Evolutionary conservation across 1,140 invertebrate species (phyloP).

Genomic region (Neuroterus valhalla): DNA sequence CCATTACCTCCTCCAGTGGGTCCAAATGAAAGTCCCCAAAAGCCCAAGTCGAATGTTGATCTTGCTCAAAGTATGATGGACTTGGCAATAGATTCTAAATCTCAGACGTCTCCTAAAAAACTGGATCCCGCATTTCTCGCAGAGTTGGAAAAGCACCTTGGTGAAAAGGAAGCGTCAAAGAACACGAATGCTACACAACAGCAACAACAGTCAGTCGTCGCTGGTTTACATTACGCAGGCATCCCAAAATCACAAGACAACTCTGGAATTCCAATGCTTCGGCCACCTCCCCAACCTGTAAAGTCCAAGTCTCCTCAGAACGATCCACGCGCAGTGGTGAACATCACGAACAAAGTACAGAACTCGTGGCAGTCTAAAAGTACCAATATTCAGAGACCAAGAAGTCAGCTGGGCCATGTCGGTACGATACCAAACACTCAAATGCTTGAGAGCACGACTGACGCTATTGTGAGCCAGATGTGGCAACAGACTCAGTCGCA

Average conservation of each 20-base stretch:
- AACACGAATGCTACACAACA: slow-evolving; percentile 67
- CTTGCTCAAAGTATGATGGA: slow-evolving; percentile 65
- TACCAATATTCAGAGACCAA: slow-evolving; percentile 63
- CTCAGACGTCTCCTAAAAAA: slow-evolving; percentile 62
- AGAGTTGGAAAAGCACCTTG: slow-evolving; percentile 79
- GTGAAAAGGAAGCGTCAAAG: slow-evolving; percentile 74
- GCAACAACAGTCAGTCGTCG: slow-evolving; percentile 29
- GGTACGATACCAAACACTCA: slow-evolving; percentile 26
- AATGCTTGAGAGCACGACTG: slow-evolving; percentile 58
- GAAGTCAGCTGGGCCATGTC: slow-evolving; percentile 48
- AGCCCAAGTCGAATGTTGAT: slow-evolving; percentile 65
- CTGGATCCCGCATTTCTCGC: slow-evolving; percentile 78
- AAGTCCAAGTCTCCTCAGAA: slow-evolving; percentile 65
- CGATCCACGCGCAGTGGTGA: slow-evolving; percentile 45
- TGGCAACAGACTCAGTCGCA: slow-evolving; percentile 61
- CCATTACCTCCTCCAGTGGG: slow-evolving; percentile 56
- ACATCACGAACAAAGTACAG: slow-evolving; percentile 61
- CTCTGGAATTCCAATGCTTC: slow-evolving; percentile 66
- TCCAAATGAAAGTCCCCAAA: slow-evolving; percentile 63
- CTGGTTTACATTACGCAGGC: slow-evolving; percentile 31
- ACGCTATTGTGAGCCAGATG: slow-evolving; percentile 65
- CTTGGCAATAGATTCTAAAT: slow-evolving; percentile 56
- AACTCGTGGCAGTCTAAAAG: slow-evolving; percentile 66
- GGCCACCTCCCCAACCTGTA: slow-evolving; percentile 69
- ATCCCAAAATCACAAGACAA: slow-evolving; percentile 62